Conservation (phyloP, 1,140 invertebrate genomes). For the Orussus abietinus region DNA sequence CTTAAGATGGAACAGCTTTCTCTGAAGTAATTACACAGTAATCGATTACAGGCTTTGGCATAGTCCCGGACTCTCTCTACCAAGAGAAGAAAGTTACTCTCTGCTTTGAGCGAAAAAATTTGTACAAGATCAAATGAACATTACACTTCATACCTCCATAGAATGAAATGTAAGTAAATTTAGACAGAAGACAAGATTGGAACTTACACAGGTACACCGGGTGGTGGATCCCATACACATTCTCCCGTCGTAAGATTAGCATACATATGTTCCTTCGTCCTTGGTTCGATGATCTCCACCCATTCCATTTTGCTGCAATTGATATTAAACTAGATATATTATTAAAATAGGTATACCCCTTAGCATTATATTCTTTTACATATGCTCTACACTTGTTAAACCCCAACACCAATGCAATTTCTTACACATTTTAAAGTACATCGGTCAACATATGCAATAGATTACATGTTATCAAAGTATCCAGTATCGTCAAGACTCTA, state of each 20-base stretch:
- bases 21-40: slow-evolving; percentile 34
- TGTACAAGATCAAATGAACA: too few species aligned
- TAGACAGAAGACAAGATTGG: slow-evolving; percentile 6
- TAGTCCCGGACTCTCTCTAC: too few species aligned
- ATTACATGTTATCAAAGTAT: not conserved
- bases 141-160: too few species aligned
- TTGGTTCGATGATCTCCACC: slow-evolving; percentile 98
- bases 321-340: slow-evolving; percentile 11
- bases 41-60: too few species aligned
- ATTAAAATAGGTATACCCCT: not conserved
- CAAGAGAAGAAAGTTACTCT: too few species aligned
- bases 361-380: not conserved
- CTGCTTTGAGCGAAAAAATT: too few species aligned
- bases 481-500: not conserved
- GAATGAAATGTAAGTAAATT: too few species aligned
- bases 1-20: slow-evolving; percentile 31
- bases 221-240: slow-evolving; percentile 96
- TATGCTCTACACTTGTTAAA: not conserved
- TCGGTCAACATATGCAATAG: not conserved
- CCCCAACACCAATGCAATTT: not conserved
- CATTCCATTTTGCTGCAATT: slow-evolving; percentile 80
- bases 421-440: not conserved
- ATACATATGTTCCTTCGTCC: slow-evolving; percentile 97
- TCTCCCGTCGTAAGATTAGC: slow-evolving; percentile 96
- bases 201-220: slow-evolving; percentile 72